These are phyloP conservation scores for Psylliodes chrysocephalus DNA, from an alignment of 2,888 invertebrate species.

Conservation along the genomic window DNA sequence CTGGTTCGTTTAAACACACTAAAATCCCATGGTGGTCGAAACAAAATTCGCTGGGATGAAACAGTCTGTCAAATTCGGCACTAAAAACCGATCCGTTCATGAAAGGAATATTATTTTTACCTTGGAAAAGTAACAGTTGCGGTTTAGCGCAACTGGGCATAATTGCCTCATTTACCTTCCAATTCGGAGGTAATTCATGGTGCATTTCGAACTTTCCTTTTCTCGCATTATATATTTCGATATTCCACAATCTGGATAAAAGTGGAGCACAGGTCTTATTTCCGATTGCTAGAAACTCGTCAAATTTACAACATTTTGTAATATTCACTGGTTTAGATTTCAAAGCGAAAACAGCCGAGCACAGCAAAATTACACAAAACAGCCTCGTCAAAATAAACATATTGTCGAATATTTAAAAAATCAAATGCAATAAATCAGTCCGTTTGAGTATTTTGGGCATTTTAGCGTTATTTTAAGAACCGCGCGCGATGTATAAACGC, in stretches of 20 bases:
- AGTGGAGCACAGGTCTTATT: conserved; percentile 47
- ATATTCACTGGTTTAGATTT: conserved; percentile 48
- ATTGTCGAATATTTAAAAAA: conserved; percentile 17
- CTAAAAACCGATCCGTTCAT: conserved; percentile 74
- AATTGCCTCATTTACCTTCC: conserved; percentile 61
- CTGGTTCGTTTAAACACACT: conserved; percentile 67
- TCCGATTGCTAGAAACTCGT: conserved; percentile 47
- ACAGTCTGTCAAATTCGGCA: conserved; percentile 63
- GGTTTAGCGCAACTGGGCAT: conserved; percentile 60
- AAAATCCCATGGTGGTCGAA: conserved; percentile 74
- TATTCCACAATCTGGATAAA: conserved; percentile 47
- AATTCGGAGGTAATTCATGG: conserved; percentile 60
- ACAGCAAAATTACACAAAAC: conserved; percentile 19
- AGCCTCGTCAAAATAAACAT: conserved; percentile 22
- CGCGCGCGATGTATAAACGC: conserved; percentile 32
- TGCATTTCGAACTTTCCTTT: conserved; percentile 32
- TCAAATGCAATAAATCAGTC: conserved; percentile 1
- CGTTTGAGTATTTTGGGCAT: neutral
- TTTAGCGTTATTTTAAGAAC: neutral
- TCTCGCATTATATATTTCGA: conserved; percentile 45
- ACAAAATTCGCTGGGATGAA: conserved; percentile 74
- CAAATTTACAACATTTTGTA: conserved; percentile 53
- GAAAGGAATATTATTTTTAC: conserved; percentile 59
- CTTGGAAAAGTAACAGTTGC: conserved; percentile 49
- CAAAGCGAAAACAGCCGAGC: conserved; percentile 1